phyloP scores from a whole-genome alignment of 2,797 vertebrate species.

The Prionace glauca region DNA sequence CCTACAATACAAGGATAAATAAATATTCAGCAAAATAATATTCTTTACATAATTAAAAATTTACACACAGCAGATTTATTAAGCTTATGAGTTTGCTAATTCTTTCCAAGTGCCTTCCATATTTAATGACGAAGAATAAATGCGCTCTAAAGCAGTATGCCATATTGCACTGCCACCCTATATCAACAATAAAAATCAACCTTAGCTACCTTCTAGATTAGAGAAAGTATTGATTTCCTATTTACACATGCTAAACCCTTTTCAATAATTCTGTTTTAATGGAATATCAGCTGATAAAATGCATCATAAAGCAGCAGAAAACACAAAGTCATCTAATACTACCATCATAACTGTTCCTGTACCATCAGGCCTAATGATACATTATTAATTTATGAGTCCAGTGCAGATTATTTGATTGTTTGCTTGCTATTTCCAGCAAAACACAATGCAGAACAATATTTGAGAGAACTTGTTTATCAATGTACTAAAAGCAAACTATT shows the following conservation, averaged over 20 bases:
- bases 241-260: not conserved
- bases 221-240: conserved; percentile 11
- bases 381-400: not conserved
- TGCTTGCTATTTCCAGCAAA: not conserved
- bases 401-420: not conserved
- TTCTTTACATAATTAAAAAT: not conserved
- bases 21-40: not conserved
- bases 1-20: not conserved
- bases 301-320: not conserved
- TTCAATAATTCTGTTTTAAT: conserved; percentile 19
- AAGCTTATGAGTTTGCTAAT: conserved; percentile 6
- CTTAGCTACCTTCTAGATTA: not conserved
- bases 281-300: not conserved
- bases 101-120: not conserved
- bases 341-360: not conserved
- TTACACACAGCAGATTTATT: not conserved
- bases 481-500: not conserved
- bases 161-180: not conserved
- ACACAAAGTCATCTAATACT: not conserved
- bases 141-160: no score
- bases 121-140: not conserved
- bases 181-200: not conserved
- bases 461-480: not conserved
- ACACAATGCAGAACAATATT: not conserved
- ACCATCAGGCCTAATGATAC: not conserved